Conservation (phyloP, 2,888 invertebrate genomes). For the Drosophila barbarae region DNA sequence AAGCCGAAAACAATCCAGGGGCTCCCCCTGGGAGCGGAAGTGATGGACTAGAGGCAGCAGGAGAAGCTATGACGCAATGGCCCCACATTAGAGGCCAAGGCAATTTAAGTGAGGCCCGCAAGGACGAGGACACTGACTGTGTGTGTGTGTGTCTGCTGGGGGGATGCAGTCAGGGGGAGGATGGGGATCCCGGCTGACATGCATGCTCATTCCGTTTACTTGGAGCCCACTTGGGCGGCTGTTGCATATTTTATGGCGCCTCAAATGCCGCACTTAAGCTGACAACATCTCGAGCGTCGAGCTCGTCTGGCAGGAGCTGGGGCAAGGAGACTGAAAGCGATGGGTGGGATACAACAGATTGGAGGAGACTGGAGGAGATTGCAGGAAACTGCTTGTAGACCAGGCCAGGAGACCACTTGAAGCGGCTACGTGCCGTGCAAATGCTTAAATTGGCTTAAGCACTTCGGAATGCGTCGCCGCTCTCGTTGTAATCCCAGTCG, state of each 20-base stretch:
- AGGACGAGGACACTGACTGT: neutral
- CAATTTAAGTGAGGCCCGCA: constrained; percentile 38
- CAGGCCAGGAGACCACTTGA: constrained; percentile 9
- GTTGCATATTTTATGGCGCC: constrained; percentile 63
- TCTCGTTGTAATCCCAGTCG: neutral
- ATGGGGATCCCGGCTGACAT: neutral
- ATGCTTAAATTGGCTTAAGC: constrained; percentile 60
- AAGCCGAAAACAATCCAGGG: neutral
- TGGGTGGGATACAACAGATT: neutral
- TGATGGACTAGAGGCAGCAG: constrained; percentile 2
- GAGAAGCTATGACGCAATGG: neutral
- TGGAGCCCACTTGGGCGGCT: constrained; percentile 38
- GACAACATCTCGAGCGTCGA: constrained; percentile 44
- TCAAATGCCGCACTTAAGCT: constrained; percentile 56
- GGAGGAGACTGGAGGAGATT: constrained; percentile 1
- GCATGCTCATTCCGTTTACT: constrained; percentile 31
- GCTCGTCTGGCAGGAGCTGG: neutral
- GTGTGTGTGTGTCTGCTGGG: neutral
- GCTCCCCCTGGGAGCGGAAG: constrained; percentile 15
- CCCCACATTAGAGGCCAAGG: constrained; percentile 24
- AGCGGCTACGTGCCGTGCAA: constrained; percentile 52
- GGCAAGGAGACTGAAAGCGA: neutral
- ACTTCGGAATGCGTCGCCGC: constrained; percentile 24
- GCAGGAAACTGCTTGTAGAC: neutral
- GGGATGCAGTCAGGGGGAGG: neutral